Evolutionary conservation across 2,113 vertebrate species (phyloP).

Genomic region (Petroica traversi): DNA sequence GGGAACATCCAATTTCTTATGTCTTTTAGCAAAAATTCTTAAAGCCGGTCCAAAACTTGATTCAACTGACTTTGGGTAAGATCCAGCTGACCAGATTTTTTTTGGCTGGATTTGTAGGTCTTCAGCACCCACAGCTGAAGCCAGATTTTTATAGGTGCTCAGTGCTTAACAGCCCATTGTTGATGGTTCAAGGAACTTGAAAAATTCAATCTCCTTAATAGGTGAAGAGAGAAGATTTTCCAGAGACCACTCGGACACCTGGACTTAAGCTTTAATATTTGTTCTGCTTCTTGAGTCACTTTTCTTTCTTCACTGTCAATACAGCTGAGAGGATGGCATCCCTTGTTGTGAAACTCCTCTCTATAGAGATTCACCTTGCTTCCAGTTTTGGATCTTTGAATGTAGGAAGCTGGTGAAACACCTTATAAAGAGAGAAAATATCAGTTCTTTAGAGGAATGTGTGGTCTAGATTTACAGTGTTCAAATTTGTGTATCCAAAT

Average conservation of each 20-base stretch:
- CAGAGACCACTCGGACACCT: background rate
- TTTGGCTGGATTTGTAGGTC: background rate
- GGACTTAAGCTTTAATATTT: background rate
- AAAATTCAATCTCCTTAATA: background rate
- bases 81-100: constrained; percentile 1
- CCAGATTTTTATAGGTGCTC: background rate
- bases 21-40: background rate
- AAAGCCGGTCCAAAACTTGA: background rate
- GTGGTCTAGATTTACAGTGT: background rate
- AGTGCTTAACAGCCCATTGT: background rate
- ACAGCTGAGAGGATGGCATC: too few relatives aligned
- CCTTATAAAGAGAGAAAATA: background rate
- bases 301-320: background rate
- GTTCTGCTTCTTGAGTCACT: background rate
- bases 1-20: constrained; percentile 8
- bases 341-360: background rate
- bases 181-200: background rate
- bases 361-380: background rate
- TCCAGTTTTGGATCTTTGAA: background rate
- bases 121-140: background rate
- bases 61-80: background rate
- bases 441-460: background rate
- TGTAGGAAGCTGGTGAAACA: background rate
- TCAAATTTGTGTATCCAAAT: background rate
- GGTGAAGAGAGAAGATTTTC: background rate